Evolutionary conservation across 1,140 invertebrate genomes (phyloP), one percentile per base, ranked within the genome.

Genomic region (Coelopa frigida): DNA sequence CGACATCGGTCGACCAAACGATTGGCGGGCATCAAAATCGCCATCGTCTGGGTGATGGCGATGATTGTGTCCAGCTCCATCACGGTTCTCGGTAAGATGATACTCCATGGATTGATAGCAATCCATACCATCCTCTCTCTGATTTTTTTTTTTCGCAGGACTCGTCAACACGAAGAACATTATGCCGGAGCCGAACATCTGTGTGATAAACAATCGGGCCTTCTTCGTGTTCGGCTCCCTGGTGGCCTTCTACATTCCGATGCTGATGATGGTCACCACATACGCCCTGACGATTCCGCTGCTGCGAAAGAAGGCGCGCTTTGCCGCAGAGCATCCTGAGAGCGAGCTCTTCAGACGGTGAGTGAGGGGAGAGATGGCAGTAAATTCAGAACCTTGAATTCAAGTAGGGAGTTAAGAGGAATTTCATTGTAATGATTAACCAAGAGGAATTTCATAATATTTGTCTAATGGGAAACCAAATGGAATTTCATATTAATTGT

Each of bases 181-280:
- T 43, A 86, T 86, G 82, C 85, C 85, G 1, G 72, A 79, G 36
- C 76, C 79, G 4, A 73, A 80, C 20, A 63, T 78, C 21, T 94
- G 89, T 70, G 83, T 85, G 37, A 93, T 94, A 56, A 89, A 89
- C 71, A 92, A 91, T 70, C 73, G 84, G 11, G 76, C 84, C 10
- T 93, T 91, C 73, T 89, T 87, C 75, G 81, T 90, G 4, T 87
- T 91, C 56, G 89, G 87, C 0, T 94, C 90, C 0, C 70, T 95
- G 53, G 80, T 94, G 36, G 89, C 79, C 24, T 97, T 97, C 72
- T 94, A 94, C 72, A 83, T 96, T 33, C 93, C 93, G 1, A 90
- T 96, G 80, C 71, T 91, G 29, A 87, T 91, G 40, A 93, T 93
- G 88, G 61, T 93, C 22, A 78, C 88, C 21, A 91, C 90, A 1